Conservation (phyloP, 2,888 invertebrate species). For the Apotomis turbidana region DNA sequence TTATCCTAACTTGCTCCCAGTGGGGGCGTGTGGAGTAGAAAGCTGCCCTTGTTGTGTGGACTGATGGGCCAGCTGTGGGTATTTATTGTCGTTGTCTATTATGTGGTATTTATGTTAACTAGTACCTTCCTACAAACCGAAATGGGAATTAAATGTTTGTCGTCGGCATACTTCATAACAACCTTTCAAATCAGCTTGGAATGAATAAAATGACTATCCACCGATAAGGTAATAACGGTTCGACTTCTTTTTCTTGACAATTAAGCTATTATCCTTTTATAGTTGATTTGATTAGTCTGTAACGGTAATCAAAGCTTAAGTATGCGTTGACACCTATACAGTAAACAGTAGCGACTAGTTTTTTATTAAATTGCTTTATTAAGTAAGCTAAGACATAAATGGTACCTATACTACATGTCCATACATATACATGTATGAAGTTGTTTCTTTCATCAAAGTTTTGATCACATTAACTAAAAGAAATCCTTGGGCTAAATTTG, state of each 20-base stretch:
- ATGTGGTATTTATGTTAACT: not conserved
- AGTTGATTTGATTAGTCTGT: slow-evolving; percentile 29
- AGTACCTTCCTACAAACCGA: not conserved
- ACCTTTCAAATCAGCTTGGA: slow-evolving; percentile 2
- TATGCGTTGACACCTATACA: slow-evolving; percentile 16
- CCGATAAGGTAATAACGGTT: slow-evolving; percentile 1
- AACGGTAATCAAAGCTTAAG: slow-evolving; percentile 24
- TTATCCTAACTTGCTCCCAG: too few species aligned
- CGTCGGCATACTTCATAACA: slow-evolving; percentile 6
- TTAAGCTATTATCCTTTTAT: slow-evolving; percentile 38
- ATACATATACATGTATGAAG: too few species aligned
- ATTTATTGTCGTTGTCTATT: too few species aligned
- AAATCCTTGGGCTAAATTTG: too few species aligned
- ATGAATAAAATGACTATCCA: not conserved
- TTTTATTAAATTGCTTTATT: slow-evolving; percentile 23
- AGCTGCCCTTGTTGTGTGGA: too few species aligned
- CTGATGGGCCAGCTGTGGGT: too few species aligned
- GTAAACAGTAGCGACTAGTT: slow-evolving; percentile 14
- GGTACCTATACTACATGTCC: too few species aligned
- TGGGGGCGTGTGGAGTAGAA: too few species aligned
- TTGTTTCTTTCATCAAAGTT: too few species aligned
- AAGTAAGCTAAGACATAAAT: not conserved
- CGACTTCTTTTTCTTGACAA: slow-evolving; percentile 20
- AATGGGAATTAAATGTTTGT: slow-evolving; percentile 4
- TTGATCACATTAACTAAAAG: too few species aligned